These are phyloP conservation scores for Turritopsis rubra DNA, from an alignment of 30 jellyfish, hydroid and myxozoan species.

Conservation along the genomic window DNA sequence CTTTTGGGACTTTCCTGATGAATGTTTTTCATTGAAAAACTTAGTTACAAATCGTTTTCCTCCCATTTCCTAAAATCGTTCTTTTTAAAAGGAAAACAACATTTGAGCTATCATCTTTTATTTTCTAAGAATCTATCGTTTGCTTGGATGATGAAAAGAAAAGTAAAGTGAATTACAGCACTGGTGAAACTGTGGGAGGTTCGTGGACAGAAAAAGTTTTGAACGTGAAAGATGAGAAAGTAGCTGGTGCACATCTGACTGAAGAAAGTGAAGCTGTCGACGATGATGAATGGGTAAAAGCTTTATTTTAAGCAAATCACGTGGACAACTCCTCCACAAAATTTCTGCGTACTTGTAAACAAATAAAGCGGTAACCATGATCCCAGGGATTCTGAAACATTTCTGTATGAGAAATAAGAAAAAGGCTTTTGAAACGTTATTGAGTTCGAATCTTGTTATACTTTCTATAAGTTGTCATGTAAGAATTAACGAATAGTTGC, in stretches of 20 bases:
- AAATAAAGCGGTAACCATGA: no score
- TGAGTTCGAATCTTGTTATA: no score
- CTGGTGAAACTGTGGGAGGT: conserved; percentile 70
- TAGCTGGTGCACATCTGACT: conserved; percentile 5
- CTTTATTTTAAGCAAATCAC: no score
- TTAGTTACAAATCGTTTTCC: background rate
- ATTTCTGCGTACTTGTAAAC: no score
- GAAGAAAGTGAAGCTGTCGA: conserved; percentile 73
- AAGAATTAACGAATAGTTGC: no score
- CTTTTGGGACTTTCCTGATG: no score
- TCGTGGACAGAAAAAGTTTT: conserved; percentile 94
- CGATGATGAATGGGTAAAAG: conserved; percentile 88
- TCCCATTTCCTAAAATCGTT: background rate
- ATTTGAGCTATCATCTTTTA: background rate
- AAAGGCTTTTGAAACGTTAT: no score
- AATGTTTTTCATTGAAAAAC: background rate
- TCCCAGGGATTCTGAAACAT: no score
- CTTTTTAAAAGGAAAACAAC: background rate
- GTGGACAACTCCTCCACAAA: background rate
- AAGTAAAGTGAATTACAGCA: conserved; percentile 43
- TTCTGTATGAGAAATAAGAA: background rate
- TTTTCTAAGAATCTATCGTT: conserved; percentile 59
- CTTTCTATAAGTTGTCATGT: no score
- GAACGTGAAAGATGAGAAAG: conserved; percentile 45
- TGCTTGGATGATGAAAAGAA: conserved; percentile 58